Conservation (phyloP, 2,888 invertebrate species). For the Plagiodera versicolora region DNA sequence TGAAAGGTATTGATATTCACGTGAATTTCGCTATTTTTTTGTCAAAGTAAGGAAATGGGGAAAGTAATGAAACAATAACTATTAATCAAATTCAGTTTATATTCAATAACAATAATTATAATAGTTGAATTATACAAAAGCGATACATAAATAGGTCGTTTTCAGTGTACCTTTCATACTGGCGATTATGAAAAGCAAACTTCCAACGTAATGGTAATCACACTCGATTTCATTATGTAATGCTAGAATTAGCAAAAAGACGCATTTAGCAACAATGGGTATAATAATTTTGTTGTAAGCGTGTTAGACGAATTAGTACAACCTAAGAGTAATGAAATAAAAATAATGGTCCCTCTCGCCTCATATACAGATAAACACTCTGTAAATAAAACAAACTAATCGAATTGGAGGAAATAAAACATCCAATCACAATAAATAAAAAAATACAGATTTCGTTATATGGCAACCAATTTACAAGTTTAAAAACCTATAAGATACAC, state of each 20-base stretch:
- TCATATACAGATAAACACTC: slow-evolving; percentile 40
- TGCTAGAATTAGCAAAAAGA: slow-evolving; percentile 36
- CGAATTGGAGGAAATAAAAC: slow-evolving; percentile 30
- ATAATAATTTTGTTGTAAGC: slow-evolving; percentile 30
- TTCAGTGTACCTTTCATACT: slow-evolving; percentile 46
- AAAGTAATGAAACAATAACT: slow-evolving; percentile 22
- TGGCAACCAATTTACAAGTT: slow-evolving; percentile 43
- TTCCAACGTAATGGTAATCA: slow-evolving; percentile 47
- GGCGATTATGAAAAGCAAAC: slow-evolving; percentile 50
- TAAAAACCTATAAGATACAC: background rate
- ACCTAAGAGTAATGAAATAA: slow-evolving; percentile 43
- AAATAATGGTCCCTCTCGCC: slow-evolving; percentile 51
- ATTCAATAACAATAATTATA: slow-evolving; percentile 53
- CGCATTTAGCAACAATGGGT: slow-evolving; percentile 27
- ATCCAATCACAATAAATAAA: slow-evolving; percentile 39
- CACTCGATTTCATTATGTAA: slow-evolving; percentile 38
- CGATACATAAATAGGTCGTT: slow-evolving; percentile 47
- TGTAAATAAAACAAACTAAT: slow-evolving; percentile 37
- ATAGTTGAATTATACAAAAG: slow-evolving; percentile 54
- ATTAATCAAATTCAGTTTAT: slow-evolving; percentile 56
- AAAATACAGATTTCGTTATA: slow-evolving; percentile 39
- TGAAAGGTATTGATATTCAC: too few relatives aligned
- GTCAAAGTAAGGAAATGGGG: too few relatives aligned
- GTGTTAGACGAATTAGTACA: slow-evolving; percentile 47
- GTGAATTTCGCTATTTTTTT: too few relatives aligned